Percentiles rank a stretch among this genome's conserved stretches.
Evolutionary conservation across 2,113 vertebrate species (phyloP).

Genomic region (Sialia sialis): DNA sequence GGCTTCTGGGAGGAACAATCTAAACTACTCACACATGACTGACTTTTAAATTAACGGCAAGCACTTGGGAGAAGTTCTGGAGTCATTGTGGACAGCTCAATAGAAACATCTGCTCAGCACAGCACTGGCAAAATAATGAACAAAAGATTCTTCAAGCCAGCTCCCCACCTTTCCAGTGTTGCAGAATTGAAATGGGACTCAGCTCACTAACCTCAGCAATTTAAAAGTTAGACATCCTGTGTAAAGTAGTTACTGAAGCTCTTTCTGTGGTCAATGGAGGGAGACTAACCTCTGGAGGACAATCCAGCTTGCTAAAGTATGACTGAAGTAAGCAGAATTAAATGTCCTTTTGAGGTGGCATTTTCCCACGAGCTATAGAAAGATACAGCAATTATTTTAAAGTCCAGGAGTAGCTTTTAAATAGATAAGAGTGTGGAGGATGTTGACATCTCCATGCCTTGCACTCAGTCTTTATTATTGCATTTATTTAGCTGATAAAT

Average conservation of each 20-base stretch:
- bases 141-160: not conserved
- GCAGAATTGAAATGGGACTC: not conserved
- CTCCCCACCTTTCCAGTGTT: not conserved
- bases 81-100: not conserved
- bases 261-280: not conserved
- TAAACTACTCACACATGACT: not conserved
- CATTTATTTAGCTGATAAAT: not conserved
- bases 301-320: not conserved
- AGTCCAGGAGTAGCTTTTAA: not conserved
- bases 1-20: not conserved
- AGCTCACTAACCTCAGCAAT: not conserved
- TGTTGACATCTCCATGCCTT: not conserved
- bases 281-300: not conserved
- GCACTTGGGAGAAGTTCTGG: not conserved
- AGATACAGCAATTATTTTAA: not conserved
- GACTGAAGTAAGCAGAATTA: not conserved
- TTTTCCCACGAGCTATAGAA: not conserved
- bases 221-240: not conserved
- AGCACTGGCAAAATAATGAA: not conserved
- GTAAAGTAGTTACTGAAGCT: not conserved
- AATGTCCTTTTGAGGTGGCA: not conserved
- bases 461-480: not conserved
- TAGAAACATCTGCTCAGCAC: conserved; percentile 7
- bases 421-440: not conserved
- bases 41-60: not conserved